A percentile compares a stretch with the other conserved stretches of the same genome.
Evolutionary conservation across 2,888 invertebrate genomes (phyloP).

Genomic region (Torymus tubicola): DNA sequence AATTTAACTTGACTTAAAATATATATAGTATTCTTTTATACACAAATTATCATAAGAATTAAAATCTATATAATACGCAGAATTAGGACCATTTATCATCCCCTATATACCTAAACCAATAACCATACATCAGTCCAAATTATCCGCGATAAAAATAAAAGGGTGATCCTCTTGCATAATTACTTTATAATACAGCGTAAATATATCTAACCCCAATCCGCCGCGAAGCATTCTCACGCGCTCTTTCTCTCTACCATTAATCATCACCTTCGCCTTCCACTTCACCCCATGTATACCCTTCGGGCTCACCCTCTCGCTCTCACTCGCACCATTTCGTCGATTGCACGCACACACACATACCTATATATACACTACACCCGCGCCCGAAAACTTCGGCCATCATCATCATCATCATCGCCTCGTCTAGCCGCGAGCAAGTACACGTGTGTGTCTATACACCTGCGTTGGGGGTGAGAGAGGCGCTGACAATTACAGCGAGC

Average conservation of each 20-base stretch:
- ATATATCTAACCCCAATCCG: neutral
- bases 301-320: neutral
- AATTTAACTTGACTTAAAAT: too few species aligned
- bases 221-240: conserved; percentile 19
- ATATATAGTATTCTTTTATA: too few species aligned
- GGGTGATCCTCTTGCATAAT: too few species aligned
- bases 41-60: too few species aligned
- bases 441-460: conserved; percentile 9
- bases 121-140: too few species aligned
- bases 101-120: too few species aligned
- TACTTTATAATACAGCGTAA: conserved; percentile 9
- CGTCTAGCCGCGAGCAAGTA: neutral
- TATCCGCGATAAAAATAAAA: too few species aligned
- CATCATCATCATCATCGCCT: conserved; percentile 15
- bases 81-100: neutral
- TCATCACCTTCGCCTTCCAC: conserved; percentile 17
- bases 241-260: conserved; percentile 1
- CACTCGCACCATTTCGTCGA: conserved; percentile 20
- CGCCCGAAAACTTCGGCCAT: neutral
- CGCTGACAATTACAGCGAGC: conserved; percentile 51
- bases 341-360: conserved; percentile 9
- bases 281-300: neutral
- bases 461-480: conserved; percentile 29
- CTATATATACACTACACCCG: too few species aligned
- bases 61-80: too few species aligned